Base-by-base conservation (phyloP, 1,140 invertebrate species). In the Apocrypta bakeri region DNA sequence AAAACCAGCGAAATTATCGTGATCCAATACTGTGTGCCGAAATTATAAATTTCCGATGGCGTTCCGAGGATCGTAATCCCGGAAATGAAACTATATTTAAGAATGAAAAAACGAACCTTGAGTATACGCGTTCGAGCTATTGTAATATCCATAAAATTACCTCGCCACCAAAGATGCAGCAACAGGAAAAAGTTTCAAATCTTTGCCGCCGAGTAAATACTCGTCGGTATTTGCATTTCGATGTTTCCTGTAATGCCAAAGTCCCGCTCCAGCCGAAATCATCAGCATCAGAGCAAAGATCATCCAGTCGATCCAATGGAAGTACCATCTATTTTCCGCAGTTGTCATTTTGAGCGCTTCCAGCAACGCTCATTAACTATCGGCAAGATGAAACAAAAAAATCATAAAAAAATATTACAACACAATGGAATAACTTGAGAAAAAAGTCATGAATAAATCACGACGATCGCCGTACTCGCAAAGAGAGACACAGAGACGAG, bases 61-160 rank as follows among this genome's bases (percentile, higher is more conserved):
- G 96, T 97, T 17, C 97, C 97, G 21, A 98, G 92, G 81, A 98
- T 94, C 11, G 97, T 97, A 42, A 98, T 96, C 72, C 97, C 97
- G 0, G 97, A 98, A 89, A 98, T 95, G 89, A 98, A 97, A 87
- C 95, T 96, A 87, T 37, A 24, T 6, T 2, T 2, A 14, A 9
- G 84, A 80, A 76, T n/a, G n/a, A n/a, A n/a, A n/a, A n/a, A n/a
- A n/a, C n/a, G n/a, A n/a, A n/a, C n/a, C n/a, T n/a, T n/a, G n/a
- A n/a, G n/a, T n/a, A n/a, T n/a, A n/a, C n/a, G n/a, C n/a, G n/a
- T n/a, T n/a, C n/a, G n/a, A n/a, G n/a, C n/a, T n/a, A n/a, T n/a
- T n/a, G n/a, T n/a, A n/a, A n/a, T n/a, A n/a, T n/a, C n/a, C n/a
- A n/a, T 17, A 56, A 1, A 12, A 91, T n/a, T 90, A 97, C 96